These are phyloP conservation scores for Acrobasis repandana DNA, from an alignment of 2,888 invertebrate genomes.

Conservation along the genomic window DNA sequence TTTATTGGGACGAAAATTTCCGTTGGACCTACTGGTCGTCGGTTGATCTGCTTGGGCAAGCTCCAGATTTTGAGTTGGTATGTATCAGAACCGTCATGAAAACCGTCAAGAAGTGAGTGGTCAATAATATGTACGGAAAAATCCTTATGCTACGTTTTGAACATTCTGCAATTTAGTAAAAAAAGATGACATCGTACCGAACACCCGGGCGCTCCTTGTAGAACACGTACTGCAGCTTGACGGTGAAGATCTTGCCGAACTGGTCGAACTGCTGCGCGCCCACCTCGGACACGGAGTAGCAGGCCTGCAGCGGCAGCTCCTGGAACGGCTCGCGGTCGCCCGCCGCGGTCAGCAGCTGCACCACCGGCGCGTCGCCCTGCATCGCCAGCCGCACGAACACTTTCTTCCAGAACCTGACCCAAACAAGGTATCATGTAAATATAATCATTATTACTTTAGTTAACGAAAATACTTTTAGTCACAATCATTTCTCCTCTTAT, in stretches of 20 bases:
- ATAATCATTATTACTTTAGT: neutral
- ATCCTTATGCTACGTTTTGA: too few species aligned
- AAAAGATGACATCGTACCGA: conserved; percentile 47
- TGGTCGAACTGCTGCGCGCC: conserved; percentile 99
- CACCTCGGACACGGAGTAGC: conserved; percentile 97
- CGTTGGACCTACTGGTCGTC: too few species aligned
- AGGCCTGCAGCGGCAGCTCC: conserved; percentile 96
- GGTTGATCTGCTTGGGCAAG: too few species aligned
- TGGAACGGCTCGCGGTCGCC: conserved; percentile 96
- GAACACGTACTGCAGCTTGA: conserved; percentile 98
- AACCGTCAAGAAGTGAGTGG: too few species aligned
- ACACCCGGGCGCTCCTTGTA: conserved; percentile 99
- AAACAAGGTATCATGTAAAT: neutral
- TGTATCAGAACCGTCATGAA: too few species aligned
- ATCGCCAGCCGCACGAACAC: conserved; percentile 91
- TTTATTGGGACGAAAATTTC: too few species aligned
- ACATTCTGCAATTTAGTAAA: neutral
- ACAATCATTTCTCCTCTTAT: too few species aligned
- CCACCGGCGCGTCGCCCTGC: conserved; percentile 91
- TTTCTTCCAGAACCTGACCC: conserved; percentile 96
- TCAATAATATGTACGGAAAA: too few species aligned
- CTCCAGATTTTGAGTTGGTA: too few species aligned
- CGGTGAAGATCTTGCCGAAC: conserved; percentile 99
- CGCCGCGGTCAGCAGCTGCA: conserved; percentile 92
- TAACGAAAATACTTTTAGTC: too few species aligned